Evolutionary conservation across 2,797 vertebrate genomes (phyloP).

Genomic region (Sebastes kiyomatsui): DNA sequence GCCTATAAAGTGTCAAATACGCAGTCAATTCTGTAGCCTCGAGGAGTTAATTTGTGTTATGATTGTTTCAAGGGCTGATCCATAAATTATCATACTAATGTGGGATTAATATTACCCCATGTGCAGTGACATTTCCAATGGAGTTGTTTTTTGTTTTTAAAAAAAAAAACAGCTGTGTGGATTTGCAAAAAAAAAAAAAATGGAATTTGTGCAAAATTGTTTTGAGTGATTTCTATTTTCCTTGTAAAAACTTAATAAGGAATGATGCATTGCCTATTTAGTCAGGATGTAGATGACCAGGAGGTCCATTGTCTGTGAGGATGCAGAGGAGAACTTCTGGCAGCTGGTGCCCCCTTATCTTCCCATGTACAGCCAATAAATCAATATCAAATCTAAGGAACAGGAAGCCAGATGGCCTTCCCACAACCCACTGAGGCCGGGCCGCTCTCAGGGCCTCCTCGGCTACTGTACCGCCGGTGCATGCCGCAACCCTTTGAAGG

Average conservation of each 20-base stretch:
- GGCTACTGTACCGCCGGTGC: constrained; percentile 82
- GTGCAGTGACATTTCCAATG: background rate
- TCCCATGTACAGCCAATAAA: constrained; percentile 85
- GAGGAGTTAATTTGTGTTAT: background rate
- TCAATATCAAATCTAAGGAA: constrained; percentile 87
- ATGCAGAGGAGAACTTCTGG: constrained; percentile 63
- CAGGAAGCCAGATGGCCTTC: constrained; percentile 86
- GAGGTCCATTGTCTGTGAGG: constrained; percentile 71
- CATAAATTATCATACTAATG: background rate
- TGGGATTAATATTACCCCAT: background rate
- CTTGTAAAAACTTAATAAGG: constrained; percentile 22
- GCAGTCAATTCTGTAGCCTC: background rate
- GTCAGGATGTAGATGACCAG: constrained; percentile 61
- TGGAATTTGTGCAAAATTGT: background rate
- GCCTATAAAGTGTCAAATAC: constrained; percentile 4
- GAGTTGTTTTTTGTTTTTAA: background rate
- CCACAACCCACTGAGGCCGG: constrained; percentile 68
- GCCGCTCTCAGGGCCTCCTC: constrained; percentile 71
- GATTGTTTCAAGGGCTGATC: background rate
- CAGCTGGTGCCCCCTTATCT: constrained; percentile 85
- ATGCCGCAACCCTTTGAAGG: constrained; percentile 84
- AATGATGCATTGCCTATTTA: constrained; percentile 44
- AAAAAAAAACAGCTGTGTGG: background rate
- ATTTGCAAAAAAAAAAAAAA: background rate
- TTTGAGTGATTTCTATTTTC: background rate